Evolutionary conservation across 1,140 invertebrate species (phyloP).

Genomic region (Triops cancriformis): DNA sequence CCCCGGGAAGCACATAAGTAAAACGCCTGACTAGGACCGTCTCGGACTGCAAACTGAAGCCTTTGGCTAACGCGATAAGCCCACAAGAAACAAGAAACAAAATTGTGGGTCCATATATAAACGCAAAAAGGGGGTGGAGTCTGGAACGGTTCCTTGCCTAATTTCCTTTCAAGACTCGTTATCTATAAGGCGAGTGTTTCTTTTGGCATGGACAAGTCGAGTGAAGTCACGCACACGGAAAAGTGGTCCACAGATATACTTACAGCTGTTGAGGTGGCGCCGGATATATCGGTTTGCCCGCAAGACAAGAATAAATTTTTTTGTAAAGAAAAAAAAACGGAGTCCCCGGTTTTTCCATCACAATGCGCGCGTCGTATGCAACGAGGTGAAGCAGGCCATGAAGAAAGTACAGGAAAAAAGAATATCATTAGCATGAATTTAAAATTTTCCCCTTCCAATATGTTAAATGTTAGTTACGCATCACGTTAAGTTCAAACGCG

Average conservation of each 20-base stretch:
- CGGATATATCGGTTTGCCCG: conserved; percentile 9
- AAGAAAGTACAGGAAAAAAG: neutral
- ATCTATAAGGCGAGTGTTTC: neutral
- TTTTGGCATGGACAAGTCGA: neutral
- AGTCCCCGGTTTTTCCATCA: neutral
- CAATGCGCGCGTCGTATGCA: neutral
- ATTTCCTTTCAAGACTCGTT: conserved; percentile 14
- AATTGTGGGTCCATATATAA: neutral
- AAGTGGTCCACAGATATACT: neutral
- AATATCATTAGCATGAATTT: neutral
- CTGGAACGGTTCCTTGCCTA: neutral
- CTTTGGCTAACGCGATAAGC: conserved; percentile 6
- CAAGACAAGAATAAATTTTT: neutral
- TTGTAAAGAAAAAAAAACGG: neutral
- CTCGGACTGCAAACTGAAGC: conserved; percentile 1
- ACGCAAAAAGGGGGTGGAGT: neutral
- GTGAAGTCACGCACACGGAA: conserved; percentile 5
- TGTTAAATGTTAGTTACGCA: neutral
- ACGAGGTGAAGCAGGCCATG: neutral
- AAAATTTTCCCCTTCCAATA: neutral
- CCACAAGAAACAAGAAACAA: conserved; percentile 1
- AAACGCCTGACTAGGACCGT: conserved; percentile 4
- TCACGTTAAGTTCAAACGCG: neutral
- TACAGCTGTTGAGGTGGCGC: conserved; percentile 9
- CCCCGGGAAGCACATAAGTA: neutral